phyloP scores from a whole-genome alignment of 1,140 invertebrate genomes.

The Heliconius hermathena region DNA sequence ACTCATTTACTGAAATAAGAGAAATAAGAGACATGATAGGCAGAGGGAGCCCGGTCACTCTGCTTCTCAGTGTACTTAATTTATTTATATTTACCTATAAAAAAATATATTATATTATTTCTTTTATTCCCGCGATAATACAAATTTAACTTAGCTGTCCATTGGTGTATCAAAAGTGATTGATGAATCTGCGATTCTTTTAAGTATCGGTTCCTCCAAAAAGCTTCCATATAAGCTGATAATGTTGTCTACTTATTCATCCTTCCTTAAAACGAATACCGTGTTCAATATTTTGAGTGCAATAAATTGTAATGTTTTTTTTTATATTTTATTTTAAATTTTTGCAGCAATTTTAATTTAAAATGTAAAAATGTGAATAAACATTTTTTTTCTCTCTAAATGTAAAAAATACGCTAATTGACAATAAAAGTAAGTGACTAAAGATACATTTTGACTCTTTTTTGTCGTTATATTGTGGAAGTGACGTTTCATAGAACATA shows the following conservation, averaged over 20 bases:
- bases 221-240: slow-evolving; percentile 6
- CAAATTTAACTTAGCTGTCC: not conserved
- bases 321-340: too few relatives aligned
- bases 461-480: not conserved
- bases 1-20: too few relatives aligned
- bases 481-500: not conserved
- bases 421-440: not conserved
- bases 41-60: too few relatives aligned
- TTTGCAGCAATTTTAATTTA: too few relatives aligned
- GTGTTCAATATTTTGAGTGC: not conserved
- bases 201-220: not conserved
- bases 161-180: slow-evolving; percentile 15
- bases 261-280: not conserved
- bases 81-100: too few relatives aligned
- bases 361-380: too few relatives aligned
- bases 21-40: too few relatives aligned
- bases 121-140: not conserved
- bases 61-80: too few relatives aligned
- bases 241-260: not conserved
- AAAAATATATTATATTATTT: not conserved
- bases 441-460: not conserved
- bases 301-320: too few relatives aligned
- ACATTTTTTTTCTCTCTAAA: too few relatives aligned
- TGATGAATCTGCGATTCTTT: slow-evolving; percentile 14
- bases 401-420: too few relatives aligned